A percentile compares a stretch with the other conserved stretches of the same genome.
Conservation (phyloP, 2,797 vertebrate species). For the Margarornis squamiger region DNA sequence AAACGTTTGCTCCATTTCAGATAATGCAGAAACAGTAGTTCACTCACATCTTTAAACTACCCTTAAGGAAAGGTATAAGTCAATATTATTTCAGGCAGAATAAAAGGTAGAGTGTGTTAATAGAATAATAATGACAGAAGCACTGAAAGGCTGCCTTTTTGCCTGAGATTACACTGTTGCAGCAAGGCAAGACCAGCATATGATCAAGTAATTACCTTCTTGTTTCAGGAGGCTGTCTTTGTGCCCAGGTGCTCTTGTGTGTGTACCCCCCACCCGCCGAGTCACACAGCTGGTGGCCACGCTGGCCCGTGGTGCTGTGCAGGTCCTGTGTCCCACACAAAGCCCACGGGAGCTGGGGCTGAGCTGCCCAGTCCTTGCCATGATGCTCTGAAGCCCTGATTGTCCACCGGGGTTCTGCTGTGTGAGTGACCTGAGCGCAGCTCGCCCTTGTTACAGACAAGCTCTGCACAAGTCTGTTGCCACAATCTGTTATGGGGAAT, state of each 20-base stretch:
- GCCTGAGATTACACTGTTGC: neutral
- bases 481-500: accelerated
- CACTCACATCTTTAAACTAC: neutral
- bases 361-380: neutral
- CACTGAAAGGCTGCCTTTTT: neutral
- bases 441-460: accelerated
- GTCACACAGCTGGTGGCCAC: neutral
- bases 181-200: neutral
- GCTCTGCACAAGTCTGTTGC: neutral
- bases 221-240: neutral
- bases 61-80: conserved; percentile 13
- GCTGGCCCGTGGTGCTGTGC: accelerated
- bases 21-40: neutral
- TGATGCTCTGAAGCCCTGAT: neutral
- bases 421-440: neutral
- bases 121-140: neutral
- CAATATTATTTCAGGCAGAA: conserved; percentile 14
- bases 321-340: neutral
- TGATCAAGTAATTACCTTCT: accelerated
- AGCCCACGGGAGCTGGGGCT: neutral
- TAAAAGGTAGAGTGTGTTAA: neutral
- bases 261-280: accelerated
- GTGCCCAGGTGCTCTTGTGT: accelerated
- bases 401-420: neutral
- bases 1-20: neutral